Evolutionary conservation across 2,888 invertebrate species (phyloP).

Genomic region (Cabera pusaria): DNA sequence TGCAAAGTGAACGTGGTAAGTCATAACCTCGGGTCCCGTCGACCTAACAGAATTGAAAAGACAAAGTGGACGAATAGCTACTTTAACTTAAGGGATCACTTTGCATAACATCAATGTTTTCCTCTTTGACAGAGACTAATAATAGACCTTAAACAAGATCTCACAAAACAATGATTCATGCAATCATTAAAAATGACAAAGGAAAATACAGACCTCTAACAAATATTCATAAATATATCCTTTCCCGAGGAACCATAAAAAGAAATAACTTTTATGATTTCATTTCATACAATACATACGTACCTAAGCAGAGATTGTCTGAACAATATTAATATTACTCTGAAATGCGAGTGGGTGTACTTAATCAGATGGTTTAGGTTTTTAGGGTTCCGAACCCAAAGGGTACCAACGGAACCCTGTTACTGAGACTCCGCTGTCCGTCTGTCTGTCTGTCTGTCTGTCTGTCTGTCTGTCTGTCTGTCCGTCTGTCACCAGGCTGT

Average conservation of each 20-base stretch:
- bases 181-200: slow-evolving; percentile 17
- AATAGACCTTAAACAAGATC: slow-evolving; percentile 7
- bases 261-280: slow-evolving; percentile 21
- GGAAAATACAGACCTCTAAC: slow-evolving; percentile 12
- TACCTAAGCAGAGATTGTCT: slow-evolving; percentile 6
- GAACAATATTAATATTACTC: slow-evolving; percentile 12
- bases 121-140: too few species aligned
- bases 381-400: too few species aligned
- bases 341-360: slow-evolving; percentile 3
- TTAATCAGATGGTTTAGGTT: too few species aligned
- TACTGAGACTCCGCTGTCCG: too few species aligned
- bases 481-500: too few species aligned
- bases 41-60: slow-evolving; percentile 15
- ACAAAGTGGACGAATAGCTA: slow-evolving; percentile 19
- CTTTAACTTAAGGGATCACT: slow-evolving; percentile 11
- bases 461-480: too few species aligned
- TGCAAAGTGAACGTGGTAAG: slow-evolving; percentile 27
- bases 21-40: slow-evolving; percentile 22
- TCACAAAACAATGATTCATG: slow-evolving; percentile 18
- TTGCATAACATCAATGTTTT: not conserved
- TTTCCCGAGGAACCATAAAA: slow-evolving; percentile 21
- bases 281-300: slow-evolving; percentile 11
- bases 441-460: too few species aligned
- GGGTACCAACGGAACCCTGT: too few species aligned
- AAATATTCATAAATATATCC: slow-evolving; percentile 22